Conservation (phyloP, 2,888 invertebrate genomes). For the Nebria brevicollis region DNA sequence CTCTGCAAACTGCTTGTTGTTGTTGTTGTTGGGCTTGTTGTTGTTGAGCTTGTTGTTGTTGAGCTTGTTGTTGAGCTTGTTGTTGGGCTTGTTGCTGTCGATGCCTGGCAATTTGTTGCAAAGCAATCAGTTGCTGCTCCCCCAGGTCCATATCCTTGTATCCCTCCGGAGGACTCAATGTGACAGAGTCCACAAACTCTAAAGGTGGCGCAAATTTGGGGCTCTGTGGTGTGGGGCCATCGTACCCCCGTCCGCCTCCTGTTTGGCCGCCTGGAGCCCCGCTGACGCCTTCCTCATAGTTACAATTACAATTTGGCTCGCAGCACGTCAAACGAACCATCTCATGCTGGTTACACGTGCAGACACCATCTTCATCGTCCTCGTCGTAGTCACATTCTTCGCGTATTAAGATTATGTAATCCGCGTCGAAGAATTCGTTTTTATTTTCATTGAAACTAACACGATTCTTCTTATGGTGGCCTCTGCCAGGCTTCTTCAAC, state of each 20-base stretch:
- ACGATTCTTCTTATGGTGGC: constrained; percentile 74
- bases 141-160: constrained; percentile 85
- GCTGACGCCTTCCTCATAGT: constrained; percentile 57
- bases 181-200: constrained; percentile 83
- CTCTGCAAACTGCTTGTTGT: constrained; percentile 59
- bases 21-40: constrained; percentile 62
- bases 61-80: constrained; percentile 65
- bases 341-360: constrained; percentile 78
- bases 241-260: constrained; percentile 45
- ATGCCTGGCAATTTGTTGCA: constrained; percentile 64
- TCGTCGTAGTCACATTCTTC: constrained; percentile 89
- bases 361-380: constrained; percentile 76
- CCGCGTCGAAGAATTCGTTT: constrained; percentile 92
- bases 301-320: constrained; percentile 72
- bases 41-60: constrained; percentile 60
- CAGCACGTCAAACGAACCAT: constrained; percentile 72
- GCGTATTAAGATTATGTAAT: constrained; percentile 89
- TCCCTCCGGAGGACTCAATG: constrained; percentile 90
- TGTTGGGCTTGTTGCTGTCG: constrained; percentile 62
- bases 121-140: constrained; percentile 69
- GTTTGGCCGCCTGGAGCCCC: constrained; percentile 52
- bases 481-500: constrained; percentile 78
- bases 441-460: constrained; percentile 90
- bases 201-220: constrained; percentile 74
- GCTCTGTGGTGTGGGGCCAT: constrained; percentile 62